Evolutionary conservation across 2,797 vertebrate species (phyloP), one percentile per base, ranked within the genome.

Genomic region (Halcyon chelicuti): DNA sequence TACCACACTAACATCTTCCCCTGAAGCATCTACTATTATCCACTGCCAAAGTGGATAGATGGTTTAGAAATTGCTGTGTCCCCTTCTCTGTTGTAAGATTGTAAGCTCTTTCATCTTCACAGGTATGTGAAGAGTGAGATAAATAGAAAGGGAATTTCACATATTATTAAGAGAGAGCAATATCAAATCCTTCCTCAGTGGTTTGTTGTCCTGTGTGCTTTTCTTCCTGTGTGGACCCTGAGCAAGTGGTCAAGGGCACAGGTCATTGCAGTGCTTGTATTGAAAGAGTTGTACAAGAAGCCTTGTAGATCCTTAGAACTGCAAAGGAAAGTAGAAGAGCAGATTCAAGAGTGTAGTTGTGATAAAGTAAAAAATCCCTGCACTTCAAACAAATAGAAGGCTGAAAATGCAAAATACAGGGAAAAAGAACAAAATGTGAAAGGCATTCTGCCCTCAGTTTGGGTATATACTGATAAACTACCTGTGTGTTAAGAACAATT

Each of bases 281-380:
- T 52, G 55, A 76, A 21, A 8, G 21, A 63, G 52, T 31, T 22
- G 8, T 19, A 58, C 9, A 12, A 51, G 49, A 26, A 71, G 39
- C 5, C 14, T 54, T 0, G 0, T 2, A 52, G 37, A 60, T 68
- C 22, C 31, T 42, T 31, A 35, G 11, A 37, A 78, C 2, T 7
- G 9, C 5, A 54, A 37, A 71, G 17, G 26, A 77, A 40, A 87
- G 8, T 22, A 78, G 31, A 81, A 49, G 40, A 54, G 9, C 0
- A 23, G 55, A 42, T 57, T 63, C 49, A 37, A 40, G 16, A 47
- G 9, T 33, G 4, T 12, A 37, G 3, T 10, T 42, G 16, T 35
- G 33, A 31, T 23, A 31, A 88, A 88, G 20, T 29, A 10, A 3
- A 37, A 13, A 13, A 3, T 40, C 8, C 26, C 26, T 15, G 16